phyloP scores from a whole-genome alignment of 2,113 vertebrate genomes.

The Anser cygnoides region DNA sequence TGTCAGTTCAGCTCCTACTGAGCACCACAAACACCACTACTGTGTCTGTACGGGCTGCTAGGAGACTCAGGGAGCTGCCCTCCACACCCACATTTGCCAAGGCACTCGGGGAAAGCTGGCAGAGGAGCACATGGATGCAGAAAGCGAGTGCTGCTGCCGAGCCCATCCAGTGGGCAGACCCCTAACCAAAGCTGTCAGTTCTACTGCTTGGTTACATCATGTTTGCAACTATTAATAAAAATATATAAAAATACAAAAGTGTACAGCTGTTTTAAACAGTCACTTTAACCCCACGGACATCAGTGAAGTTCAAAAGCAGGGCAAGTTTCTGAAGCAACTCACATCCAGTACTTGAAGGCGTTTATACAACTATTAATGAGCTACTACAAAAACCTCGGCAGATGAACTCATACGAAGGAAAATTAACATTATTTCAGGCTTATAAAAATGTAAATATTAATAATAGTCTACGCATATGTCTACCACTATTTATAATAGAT shows the following conservation, averaged over 20 bases:
- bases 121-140: background rate
- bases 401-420: background rate
- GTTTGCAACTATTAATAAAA: background rate
- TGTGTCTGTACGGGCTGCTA: background rate
- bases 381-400: background rate
- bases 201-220: background rate
- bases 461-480: background rate
- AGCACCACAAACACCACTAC: fast-evolving
- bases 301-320: background rate
- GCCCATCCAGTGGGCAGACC: conserved; percentile 15
- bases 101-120: background rate
- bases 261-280: conserved; percentile 17
- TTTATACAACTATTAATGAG: background rate
- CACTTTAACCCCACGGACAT: background rate
- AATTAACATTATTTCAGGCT: background rate
- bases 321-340: background rate
- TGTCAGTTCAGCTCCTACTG: fast-evolving
- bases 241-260: background rate
- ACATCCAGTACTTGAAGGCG: background rate
- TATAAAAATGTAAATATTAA: conserved; percentile 49
- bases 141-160: background rate
- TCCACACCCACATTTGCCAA: background rate
- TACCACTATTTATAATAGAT: background rate
- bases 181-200: background rate
- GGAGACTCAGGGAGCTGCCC: background rate